phyloP scores from a whole-genome alignment of 1,140 invertebrate species.

The Heliconius nattereri region DNA sequence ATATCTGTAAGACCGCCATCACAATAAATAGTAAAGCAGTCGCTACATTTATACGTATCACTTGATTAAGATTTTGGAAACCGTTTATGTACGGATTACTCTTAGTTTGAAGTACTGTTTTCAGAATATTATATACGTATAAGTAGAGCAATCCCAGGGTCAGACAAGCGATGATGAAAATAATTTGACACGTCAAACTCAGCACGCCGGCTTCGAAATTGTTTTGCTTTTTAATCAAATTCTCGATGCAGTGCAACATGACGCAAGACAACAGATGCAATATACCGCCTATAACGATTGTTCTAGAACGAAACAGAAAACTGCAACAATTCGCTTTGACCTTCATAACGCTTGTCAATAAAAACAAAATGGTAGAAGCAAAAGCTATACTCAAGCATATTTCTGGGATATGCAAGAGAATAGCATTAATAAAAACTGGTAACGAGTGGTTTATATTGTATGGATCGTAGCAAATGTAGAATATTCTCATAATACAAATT shows the following conservation, averaged over 20 bases:
- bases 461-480: conserved; percentile 94
- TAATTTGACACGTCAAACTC: conserved; percentile 90
- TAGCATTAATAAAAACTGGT: conserved; percentile 88
- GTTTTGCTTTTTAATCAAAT: background rate
- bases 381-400: conserved; percentile 93
- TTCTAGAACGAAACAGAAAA: conserved; percentile 87
- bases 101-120: conserved; percentile 85
- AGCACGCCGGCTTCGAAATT: conserved; percentile 53
- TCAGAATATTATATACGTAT: conserved; percentile 88
- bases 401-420: conserved; percentile 91
- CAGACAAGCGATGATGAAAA: conserved; percentile 90
- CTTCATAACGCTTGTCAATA: conserved; percentile 87
- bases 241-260: conserved; percentile 83
- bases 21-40: conserved; percentile 91
- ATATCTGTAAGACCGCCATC: conserved; percentile 90
- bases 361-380: conserved; percentile 90
- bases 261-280: conserved; percentile 90
- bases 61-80: conserved; percentile 87
- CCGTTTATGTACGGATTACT: conserved; percentile 86
- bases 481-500: conserved; percentile 90
- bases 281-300: conserved; percentile 87
- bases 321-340: conserved; percentile 84
- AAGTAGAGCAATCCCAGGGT: conserved; percentile 91
- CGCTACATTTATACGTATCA: conserved; percentile 92
- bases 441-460: conserved; percentile 91